These are phyloP conservation scores for Cervus canadensis DNA, from an alignment of 2,113 vertebrate genomes.

Conservation along the genomic window DNA sequence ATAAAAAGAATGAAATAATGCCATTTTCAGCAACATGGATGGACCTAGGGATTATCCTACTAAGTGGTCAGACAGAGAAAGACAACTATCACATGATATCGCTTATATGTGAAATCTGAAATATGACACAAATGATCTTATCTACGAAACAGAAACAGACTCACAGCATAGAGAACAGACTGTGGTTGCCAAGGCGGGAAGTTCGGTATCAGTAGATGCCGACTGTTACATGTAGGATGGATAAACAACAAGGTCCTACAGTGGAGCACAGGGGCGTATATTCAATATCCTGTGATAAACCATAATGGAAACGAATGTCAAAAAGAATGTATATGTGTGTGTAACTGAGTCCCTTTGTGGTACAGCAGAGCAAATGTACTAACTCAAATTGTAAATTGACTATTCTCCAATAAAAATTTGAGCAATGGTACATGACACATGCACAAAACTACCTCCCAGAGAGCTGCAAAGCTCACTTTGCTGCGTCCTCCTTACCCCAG, in stretches of 20 bases:
- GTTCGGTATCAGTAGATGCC: background rate
- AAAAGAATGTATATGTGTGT: fast-evolving
- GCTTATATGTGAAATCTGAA: background rate
- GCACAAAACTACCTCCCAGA: too few species aligned
- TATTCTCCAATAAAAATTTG: background rate
- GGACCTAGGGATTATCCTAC: background rate
- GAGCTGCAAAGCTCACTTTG: fast-evolving
- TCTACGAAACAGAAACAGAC: background rate
- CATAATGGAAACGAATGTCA: background rate
- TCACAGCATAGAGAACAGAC: background rate
- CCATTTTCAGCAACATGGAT: background rate
- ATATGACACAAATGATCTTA: background rate
- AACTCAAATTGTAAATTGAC: background rate
- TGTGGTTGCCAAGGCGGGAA: too few species aligned
- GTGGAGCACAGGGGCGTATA: too few species aligned
- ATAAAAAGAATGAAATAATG: fast-evolving
- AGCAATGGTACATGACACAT: too few species aligned
- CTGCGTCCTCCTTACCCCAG: fast-evolving
- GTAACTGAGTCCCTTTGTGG: background rate
- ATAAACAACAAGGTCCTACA: background rate
- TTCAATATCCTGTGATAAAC: background rate
- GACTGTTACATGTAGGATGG: fast-evolving
- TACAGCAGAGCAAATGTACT: background rate
- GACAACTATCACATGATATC: fast-evolving
- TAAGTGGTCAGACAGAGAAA: background rate